These are phyloP conservation scores for Vanessa atalanta DNA, from an alignment of 1,140 invertebrate genomes.

Conservation along the genomic window DNA sequence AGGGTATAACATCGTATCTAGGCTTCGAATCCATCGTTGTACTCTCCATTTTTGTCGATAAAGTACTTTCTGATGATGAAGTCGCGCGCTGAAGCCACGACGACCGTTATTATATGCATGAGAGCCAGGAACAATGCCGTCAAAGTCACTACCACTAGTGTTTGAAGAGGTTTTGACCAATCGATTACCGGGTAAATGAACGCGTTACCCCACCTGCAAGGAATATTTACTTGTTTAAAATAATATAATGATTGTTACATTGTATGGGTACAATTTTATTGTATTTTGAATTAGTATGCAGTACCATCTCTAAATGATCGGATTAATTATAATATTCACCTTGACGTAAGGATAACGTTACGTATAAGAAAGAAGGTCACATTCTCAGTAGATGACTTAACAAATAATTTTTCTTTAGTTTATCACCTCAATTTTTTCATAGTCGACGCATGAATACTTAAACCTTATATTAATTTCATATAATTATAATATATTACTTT, in stretches of 20 bases:
- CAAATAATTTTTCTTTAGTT: neutral
- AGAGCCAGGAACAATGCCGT: constrained; percentile 67
- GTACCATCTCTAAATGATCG: constrained; percentile 15
- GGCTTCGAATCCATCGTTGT: constrained; percentile 62
- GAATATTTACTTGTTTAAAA: constrained; percentile 10
- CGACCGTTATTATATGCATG: constrained; percentile 65
- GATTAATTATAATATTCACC: constrained; percentile 19
- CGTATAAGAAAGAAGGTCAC: constrained; percentile 12
- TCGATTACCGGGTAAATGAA: constrained; percentile 87
- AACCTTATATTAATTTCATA: neutral
- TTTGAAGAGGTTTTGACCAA: constrained; percentile 81
- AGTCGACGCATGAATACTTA: neutral
- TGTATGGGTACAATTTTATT: neutral
- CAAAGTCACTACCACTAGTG: constrained; percentile 61
- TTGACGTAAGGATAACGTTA: constrained; percentile 31
- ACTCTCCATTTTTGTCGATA: constrained; percentile 52
- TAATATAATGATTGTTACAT: neutral
- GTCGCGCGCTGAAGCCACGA: constrained; percentile 55
- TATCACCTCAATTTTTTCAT: neutral
- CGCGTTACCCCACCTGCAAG: constrained; percentile 68
- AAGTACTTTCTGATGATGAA: constrained; percentile 46
- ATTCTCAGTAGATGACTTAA: neutral
- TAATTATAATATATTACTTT: too few relatives aligned
- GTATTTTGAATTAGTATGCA: constrained; percentile 27
- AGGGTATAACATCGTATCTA: neutral